Percentiles rank a stretch among this genome's conserved stretches.
Evolutionary conservation across 2,113 vertebrate genomes (phyloP).

Genomic region (Anas platyrhynchos): DNA sequence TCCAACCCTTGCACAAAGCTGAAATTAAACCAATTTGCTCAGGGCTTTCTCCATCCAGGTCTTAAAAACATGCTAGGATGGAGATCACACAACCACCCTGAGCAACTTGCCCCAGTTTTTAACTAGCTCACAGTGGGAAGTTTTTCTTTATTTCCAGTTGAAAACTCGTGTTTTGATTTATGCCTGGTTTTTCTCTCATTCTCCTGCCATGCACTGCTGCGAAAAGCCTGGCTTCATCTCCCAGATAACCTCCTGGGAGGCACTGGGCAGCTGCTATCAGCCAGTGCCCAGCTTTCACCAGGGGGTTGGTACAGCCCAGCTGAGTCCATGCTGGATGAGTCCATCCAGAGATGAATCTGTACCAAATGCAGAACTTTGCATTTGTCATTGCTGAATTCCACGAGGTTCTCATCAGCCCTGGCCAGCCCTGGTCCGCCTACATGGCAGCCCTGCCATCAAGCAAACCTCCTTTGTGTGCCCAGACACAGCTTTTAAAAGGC

Average conservation of each 20-base stretch:
- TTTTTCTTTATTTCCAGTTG: not conserved
- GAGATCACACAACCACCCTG: not conserved
- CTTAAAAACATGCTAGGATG: not conserved
- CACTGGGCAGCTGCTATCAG: not conserved
- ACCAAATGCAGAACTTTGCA: not conserved
- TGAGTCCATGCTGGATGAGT: not conserved
- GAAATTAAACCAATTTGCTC: not conserved
- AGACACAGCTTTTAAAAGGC: not conserved
- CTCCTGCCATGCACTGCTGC: not conserved
- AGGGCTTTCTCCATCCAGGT: not conserved
- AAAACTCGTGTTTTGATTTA: not conserved
- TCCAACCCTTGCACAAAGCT: not conserved
- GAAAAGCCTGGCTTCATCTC: not conserved
- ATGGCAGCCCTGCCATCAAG: not conserved
- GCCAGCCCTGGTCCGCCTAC: not conserved
- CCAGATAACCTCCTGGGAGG: not conserved
- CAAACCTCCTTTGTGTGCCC: not conserved
- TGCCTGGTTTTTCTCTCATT: not conserved
- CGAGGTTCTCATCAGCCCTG: not conserved
- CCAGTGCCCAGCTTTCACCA: not conserved
- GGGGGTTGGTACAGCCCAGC: not conserved
- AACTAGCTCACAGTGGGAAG: not conserved
- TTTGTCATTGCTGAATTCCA: not conserved
- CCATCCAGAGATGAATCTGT: not conserved
- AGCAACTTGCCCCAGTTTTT: not conserved